Conservation (phyloP, 2,113 vertebrate genomes). For the Pipa parva region DNA sequence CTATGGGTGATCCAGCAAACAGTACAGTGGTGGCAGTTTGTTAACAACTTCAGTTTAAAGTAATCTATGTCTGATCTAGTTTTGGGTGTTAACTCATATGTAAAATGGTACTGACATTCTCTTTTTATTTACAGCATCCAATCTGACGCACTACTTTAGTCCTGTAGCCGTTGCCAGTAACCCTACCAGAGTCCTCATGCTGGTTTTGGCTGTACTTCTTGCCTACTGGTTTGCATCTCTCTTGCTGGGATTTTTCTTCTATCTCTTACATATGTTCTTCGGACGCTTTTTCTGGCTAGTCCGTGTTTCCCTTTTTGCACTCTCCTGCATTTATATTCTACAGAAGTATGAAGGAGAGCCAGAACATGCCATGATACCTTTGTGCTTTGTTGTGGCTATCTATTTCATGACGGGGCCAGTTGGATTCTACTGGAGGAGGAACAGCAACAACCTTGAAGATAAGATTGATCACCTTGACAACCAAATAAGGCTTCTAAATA, state of each 20-base stretch:
- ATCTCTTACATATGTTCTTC: conserved; percentile 78
- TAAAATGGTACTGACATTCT: conserved; percentile 31
- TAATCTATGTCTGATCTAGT: too few species aligned
- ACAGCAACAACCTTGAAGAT: conserved; percentile 78
- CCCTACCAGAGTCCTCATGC: conserved; percentile 73
- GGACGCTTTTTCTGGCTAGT: conserved; percentile 92
- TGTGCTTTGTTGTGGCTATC: conserved; percentile 86
- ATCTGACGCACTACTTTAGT: conserved; percentile 89
- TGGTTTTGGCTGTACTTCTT: conserved; percentile 77
- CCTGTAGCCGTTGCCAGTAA: conserved; percentile 68
- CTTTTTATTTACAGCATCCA: conserved; percentile 70
- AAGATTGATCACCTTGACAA: conserved; percentile 92
- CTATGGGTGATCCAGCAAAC: too few species aligned
- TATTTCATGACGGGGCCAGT: conserved; percentile 95
- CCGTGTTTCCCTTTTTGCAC: conserved; percentile 78
- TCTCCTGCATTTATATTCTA: conserved; percentile 91
- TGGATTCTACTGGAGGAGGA: conserved; percentile 81
- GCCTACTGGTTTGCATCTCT: conserved; percentile 85
- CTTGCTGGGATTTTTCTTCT: conserved; percentile 85
- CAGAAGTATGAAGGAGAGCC: conserved; percentile 93
- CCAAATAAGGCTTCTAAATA: conserved; percentile 90
- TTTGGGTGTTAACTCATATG: not conserved
- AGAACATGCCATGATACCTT: conserved; percentile 78
- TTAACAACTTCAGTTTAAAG: too few species aligned
- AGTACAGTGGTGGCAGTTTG: too few species aligned